A percentile compares a stretch with the other conserved stretches of the same genome.
These are phyloP conservation scores for Carduelis carduelis DNA, from an alignment of 2,797 vertebrate genomes.

Conservation along the genomic window DNA sequence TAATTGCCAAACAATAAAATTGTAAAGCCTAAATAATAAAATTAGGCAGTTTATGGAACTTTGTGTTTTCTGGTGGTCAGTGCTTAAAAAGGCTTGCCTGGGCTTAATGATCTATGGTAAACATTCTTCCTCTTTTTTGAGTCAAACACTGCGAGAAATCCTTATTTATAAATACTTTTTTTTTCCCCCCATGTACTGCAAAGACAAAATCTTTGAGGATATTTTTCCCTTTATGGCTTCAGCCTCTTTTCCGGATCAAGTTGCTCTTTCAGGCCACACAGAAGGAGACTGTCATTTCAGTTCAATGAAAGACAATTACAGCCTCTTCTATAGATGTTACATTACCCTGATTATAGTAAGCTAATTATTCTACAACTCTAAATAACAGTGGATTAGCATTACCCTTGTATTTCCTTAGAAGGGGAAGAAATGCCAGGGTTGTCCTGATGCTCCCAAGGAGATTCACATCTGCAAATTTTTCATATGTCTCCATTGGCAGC, in stretches of 20 bases:
- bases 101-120: neutral
- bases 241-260: constrained; percentile 20
- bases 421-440: constrained; percentile 75
- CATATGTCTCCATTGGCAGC: constrained; percentile 75
- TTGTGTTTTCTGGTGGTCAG: neutral
- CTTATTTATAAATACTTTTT: neutral
- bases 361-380: constrained; percentile 60
- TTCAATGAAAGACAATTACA: constrained; percentile 45
- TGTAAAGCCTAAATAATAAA: neutral
- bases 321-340: constrained; percentile 44
- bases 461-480: constrained; percentile 74
- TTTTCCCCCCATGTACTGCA: neutral
- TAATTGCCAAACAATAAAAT: neutral
- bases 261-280: constrained; percentile 22
- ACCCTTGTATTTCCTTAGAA: constrained; percentile 80
- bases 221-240: neutral
- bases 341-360: constrained; percentile 52
- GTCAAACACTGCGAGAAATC: neutral
- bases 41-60: neutral
- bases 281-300: constrained; percentile 49
- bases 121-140: neutral
- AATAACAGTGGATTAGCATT: constrained; percentile 58
- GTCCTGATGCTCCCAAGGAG: constrained; percentile 79
- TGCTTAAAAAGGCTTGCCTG: neutral
- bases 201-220: neutral